Evolutionary conservation across 2,113 vertebrate genomes (phyloP), one percentile per base, ranked within the genome.

Genomic region (Sylvia atricapilla): DNA sequence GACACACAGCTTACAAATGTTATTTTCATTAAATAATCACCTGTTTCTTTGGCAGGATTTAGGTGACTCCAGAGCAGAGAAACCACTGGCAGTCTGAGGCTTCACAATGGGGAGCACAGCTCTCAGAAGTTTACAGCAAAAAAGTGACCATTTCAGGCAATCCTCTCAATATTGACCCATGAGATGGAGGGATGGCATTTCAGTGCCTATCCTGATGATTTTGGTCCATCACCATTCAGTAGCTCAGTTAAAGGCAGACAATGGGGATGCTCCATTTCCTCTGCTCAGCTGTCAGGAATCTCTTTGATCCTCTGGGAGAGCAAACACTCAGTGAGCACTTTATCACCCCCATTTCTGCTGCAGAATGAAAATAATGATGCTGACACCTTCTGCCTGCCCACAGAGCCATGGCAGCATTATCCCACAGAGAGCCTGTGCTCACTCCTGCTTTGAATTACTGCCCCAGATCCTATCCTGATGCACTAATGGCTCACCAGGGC

Each of bases 301-400:
- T 78, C 78, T 91, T 66, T 78, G 89, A 96, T 88, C 81, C 84
- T 55, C 28, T 35, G 66, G 82, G 86, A 95, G 72, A 92, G 87
- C 50, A 89, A 95, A 52, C 31, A 82, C 15, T 53, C 55, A 64
- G 47, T 1, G 30, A 68, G n/a, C 84, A 77, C 79, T 95, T 95
- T 85, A 79, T 84, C 58, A 88, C 30, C 72, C 59, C 28, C 56
- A 41, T 33, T 64, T 68, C 56, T 87, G 78, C 63, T 70, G 63
- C 58, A 16, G 23, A 76, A 56, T 53, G 19, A 52, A 92, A 92
- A 89, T 87, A 84, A 97, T 79, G 56, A 81, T 0, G 2, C 31
- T 27, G 76, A 87, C 80, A 86, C 83, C 83, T 95, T 80, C 95
- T 92, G 94, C 56, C 80, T 76, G 94, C 69, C 81, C 89, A 53